Base-by-base conservation (phyloP, 2,113 vertebrate genomes). In the Amblyopsis rosae region DNA sequence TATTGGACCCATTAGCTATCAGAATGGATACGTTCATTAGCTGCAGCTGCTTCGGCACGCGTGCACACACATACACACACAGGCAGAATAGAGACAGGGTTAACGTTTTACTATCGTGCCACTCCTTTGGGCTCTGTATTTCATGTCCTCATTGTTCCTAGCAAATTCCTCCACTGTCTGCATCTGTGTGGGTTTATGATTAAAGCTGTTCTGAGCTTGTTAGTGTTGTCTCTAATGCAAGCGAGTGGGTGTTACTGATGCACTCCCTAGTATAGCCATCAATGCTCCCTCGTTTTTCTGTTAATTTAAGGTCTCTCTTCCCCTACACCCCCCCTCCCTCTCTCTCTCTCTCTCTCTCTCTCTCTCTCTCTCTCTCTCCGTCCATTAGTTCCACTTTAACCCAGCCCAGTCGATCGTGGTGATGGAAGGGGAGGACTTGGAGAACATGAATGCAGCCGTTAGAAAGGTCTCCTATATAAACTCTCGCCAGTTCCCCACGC, bases 391-490 rank as follows among this genome's bases (percentile, higher is more conserved):
- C 87, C 98, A 98, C 91, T 98, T 99, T 85, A 99, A 99, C 86
- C 98, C 98, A 41, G 96, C 96, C 12, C 97, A 99, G 92, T 98
- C 96, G 10, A 86, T 96, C 67, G 89, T 99, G 87, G 96, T 98
- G 68, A 96, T 99, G 93, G 97, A 98, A 88, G 96, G 95, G 57
- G 96, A 98, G 60, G 96, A 99, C 87, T 89, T 96, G 84, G 95
- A 94, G 81, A 95, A 94, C 86, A 93, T 97, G 87, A 97, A 96
- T 86, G 86, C 72, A 10, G 97, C 96, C 35, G 93, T 99, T 61
- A 93, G 75, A 89, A 98, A 96, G 83, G 95, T 99, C 67, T 97
- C 97, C 79, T 99, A 99, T 92, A 98, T 99, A 89, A 99, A 99
- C 89, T 98, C 96, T 33, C 94, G 95, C 70, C 96, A 98, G 92